phyloP scores from a whole-genome alignment of 2,113 vertebrate genomes.

The Capricornis sumatraensis region DNA sequence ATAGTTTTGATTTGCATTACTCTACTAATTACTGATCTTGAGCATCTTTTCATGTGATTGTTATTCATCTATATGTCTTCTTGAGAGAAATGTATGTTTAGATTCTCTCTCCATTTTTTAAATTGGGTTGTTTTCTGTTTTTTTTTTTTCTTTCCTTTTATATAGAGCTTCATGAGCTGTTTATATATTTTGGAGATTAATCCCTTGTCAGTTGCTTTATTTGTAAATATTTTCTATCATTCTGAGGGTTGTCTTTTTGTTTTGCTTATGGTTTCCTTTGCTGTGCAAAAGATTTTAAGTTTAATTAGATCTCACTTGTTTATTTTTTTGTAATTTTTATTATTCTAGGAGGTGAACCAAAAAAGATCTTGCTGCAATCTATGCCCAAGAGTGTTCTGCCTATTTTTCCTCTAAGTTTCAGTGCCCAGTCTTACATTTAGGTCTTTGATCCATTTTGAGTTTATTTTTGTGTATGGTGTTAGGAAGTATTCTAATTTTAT shows the following conservation, averaged over 20 bases:
- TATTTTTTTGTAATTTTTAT: not conserved
- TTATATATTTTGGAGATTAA: not conserved
- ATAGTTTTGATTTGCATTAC: not conserved
- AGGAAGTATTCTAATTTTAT: not conserved
- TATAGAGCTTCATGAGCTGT: not conserved
- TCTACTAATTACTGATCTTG: not conserved
- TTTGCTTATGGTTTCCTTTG: not conserved
- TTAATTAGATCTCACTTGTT: not conserved
- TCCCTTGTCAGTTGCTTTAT: not conserved
- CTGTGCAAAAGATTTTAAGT: not conserved
- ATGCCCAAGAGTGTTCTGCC: not conserved
- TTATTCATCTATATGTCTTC: not conserved
- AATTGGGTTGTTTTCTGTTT: not conserved
- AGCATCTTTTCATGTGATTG: not conserved
- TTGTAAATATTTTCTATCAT: not conserved
- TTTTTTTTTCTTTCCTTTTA: not conserved
- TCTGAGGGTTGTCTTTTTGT: not conserved
- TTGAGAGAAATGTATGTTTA: not conserved
- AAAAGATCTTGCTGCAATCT: not conserved
- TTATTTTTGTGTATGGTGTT: not conserved
- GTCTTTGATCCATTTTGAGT: not conserved
- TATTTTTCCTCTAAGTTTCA: not conserved
- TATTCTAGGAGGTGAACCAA: not conserved
- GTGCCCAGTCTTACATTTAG: not conserved
- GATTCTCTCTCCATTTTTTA: not conserved